phyloP scores from a whole-genome alignment of 2,113 vertebrate species.

The Triplophysa dalaica region DNA sequence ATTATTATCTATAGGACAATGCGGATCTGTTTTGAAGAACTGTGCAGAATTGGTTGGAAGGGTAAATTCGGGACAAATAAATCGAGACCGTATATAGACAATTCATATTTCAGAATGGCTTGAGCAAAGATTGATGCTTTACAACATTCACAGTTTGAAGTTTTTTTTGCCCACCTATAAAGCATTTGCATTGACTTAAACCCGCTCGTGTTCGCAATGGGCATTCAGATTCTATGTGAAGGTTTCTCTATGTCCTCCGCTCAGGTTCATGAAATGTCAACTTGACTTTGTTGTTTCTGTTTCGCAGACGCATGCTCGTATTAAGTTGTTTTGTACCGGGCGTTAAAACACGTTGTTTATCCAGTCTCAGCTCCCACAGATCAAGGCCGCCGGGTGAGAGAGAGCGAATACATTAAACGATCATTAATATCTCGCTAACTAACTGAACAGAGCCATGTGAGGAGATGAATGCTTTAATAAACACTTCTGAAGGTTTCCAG shows the following conservation, averaged over 20 bases:
- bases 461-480: conserved; percentile 34
- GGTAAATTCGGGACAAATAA: no score
- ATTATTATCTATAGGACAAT: neutral
- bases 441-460: conserved; percentile 2
- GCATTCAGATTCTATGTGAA: neutral
- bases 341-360: conserved; percentile 23
- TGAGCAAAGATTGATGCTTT: no score
- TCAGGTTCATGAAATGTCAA: neutral
- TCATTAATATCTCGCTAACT: conserved; percentile 35
- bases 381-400: conserved; percentile 8
- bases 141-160: no score
- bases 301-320: conserved; percentile 1
- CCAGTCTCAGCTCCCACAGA: conserved; percentile 2
- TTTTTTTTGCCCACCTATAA: no score
- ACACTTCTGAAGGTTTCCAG: conserved; percentile 29
- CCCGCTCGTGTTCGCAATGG: no score
- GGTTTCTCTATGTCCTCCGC: neutral
- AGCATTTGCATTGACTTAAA: no score
- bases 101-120: no score
- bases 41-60: no score
- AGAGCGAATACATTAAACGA: conserved; percentile 25
- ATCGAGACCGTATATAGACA: no score
- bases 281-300: conserved; percentile 1
- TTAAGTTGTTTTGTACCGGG: neutral
- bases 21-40: neutral